Conservation (phyloP, 2,888 invertebrate genomes). For the Tachina lurida region DNA sequence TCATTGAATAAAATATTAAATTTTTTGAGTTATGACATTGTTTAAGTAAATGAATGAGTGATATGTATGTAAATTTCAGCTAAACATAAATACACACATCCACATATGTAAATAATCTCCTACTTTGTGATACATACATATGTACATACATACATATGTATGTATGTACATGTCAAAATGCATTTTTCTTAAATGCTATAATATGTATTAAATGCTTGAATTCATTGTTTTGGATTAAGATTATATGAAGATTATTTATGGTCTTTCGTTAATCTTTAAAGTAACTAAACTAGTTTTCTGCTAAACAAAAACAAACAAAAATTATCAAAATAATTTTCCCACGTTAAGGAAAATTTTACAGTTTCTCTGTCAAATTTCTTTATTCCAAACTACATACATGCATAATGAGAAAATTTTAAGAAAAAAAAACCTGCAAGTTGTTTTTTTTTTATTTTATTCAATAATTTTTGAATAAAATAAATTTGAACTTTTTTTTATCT, state of each 20-base stretch:
- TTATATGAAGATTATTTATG: neutral
- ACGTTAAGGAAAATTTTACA: conserved; percentile 44
- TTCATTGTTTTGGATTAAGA: conserved; percentile 14
- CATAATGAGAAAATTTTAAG: too few relatives aligned
- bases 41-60: too few relatives aligned
- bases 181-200: conserved; percentile 11
- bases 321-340: conserved; percentile 46
- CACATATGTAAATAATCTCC: too few relatives aligned
- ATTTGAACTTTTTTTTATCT: conserved; percentile 47
- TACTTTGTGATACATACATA: too few relatives aligned
- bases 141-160: neutral
- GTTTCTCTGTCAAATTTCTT: neutral
- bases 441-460: too few relatives aligned
- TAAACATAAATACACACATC: too few relatives aligned
- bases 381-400: too few relatives aligned
- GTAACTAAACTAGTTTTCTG: conserved; percentile 11
- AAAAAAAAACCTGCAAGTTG: too few relatives aligned
- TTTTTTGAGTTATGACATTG: too few relatives aligned
- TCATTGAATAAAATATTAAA: too few relatives aligned
- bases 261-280: conserved; percentile 14
- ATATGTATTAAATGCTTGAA: conserved; percentile 15
- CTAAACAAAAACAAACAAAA: neutral
- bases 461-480: conserved; percentile 48
- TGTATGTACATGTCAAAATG: conserved; percentile 7
- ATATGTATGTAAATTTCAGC: too few relatives aligned